phyloP scores from a whole-genome alignment of 2,888 invertebrate genomes.

The Arctia plantaginis region DNA sequence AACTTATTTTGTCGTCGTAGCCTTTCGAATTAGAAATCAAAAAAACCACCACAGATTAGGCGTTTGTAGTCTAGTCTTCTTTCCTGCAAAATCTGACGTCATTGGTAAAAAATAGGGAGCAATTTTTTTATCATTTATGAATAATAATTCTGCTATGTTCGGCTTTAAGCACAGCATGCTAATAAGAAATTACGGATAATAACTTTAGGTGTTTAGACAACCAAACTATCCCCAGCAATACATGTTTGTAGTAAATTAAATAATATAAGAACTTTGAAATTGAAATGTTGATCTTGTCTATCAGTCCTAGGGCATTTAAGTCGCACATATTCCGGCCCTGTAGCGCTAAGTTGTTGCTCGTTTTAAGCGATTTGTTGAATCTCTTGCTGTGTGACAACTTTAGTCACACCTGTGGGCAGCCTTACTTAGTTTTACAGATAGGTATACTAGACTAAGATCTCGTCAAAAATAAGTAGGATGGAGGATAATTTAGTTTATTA shows the following conservation, averaged over 20 bases:
- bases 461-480: slow-evolving; percentile 37
- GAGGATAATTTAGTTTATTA: slow-evolving; percentile 31
- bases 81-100: neutral
- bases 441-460: slow-evolving; percentile 26
- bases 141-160: neutral
- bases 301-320: slow-evolving; percentile 13
- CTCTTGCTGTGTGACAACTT: slow-evolving; percentile 49
- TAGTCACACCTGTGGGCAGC: slow-evolving; percentile 41
- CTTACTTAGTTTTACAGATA: slow-evolving; percentile 13
- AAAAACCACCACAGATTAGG: neutral
- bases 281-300: slow-evolving; percentile 4
- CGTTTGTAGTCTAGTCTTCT: neutral
- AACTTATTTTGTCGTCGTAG: neutral
- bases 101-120: neutral
- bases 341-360: slow-evolving; percentile 65
- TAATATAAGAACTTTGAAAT: neutral
- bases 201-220: neutral
- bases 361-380: slow-evolving; percentile 62
- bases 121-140: neutral
- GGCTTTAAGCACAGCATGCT: neutral
- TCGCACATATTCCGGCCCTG: slow-evolving; percentile 35
- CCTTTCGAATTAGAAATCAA: neutral
- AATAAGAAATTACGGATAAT: neutral
- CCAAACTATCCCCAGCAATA: neutral
- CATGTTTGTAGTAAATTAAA: neutral